These are phyloP conservation scores for Choreutis nemorana DNA, from an alignment of 2,888 invertebrate species.

Conservation along the genomic window DNA sequence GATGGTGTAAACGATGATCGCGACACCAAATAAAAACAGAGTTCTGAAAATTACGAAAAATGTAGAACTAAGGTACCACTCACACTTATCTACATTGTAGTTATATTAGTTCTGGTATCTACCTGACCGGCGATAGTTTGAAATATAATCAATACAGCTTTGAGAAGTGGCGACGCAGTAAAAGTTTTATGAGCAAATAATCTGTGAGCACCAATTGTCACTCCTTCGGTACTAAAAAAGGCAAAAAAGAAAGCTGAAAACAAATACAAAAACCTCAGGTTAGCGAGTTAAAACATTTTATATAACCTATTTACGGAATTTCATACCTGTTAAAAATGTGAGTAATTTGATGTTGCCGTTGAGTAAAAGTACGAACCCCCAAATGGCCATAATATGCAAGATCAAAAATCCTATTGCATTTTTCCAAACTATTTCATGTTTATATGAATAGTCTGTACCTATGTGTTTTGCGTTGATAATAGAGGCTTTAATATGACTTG, in stretches of 20 bases:
- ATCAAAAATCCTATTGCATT: conserved; percentile 60
- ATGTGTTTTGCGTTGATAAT: conserved; percentile 1
- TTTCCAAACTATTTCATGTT: conserved; percentile 59
- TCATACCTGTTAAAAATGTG: conserved; percentile 31
- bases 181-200: conserved; percentile 75
- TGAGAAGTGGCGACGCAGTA: conserved; percentile 68
- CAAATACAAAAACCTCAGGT: no score
- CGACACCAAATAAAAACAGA: conserved; percentile 80
- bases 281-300: neutral
- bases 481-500: neutral
- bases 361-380: conserved; percentile 37
- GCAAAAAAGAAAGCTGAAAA: conserved; percentile 20
- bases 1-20: conserved; percentile 84
- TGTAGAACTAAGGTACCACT: no score
- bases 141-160: conserved; percentile 61
- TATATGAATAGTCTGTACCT: conserved; percentile 6
- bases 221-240: conserved; percentile 51
- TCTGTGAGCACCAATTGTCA: conserved; percentile 78
- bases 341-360: conserved; percentile 20
- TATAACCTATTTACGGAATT: no score
- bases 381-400: conserved; percentile 58
- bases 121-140: conserved; percentile 77
- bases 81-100: no score
- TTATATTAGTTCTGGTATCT: no score
- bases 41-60: conserved; percentile 71